Evolutionary conservation across 2,113 vertebrate species (phyloP), one percentile per base, ranked within the genome.

Genomic region (Alosa alosa): DNA sequence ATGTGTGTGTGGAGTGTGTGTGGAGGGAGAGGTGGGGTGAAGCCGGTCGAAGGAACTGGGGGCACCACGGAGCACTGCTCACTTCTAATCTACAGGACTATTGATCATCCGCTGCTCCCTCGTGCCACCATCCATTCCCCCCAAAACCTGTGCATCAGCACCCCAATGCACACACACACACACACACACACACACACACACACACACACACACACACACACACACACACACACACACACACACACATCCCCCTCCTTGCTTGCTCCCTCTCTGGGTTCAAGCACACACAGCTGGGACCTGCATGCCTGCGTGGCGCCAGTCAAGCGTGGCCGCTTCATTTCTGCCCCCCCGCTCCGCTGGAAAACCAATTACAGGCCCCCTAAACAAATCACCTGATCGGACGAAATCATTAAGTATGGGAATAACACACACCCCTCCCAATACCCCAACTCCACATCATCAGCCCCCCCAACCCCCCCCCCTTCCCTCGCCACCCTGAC

Each of bases 361-460:
- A 90, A 94, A 93, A 90, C 90, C 93, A 94, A 94, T 95, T 94
- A 94, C 93, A 90, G 90, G 84, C 89, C 89, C 91, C 7, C 90
- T 90, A 90, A 91, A 91, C 87, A 87, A 93, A 92, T 91, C 92
- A 84, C 89, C 83, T 92, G 91, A 93, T 92, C 92, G 91, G 88
- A 81, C 41, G 13, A 85, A 83, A 89, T 86, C 85, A 83, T 41
- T 90, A 91, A 92, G 89, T 91, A 85, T 75, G 85, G 81, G 86
- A 25, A 72, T 31, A 72, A 72, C 25, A 64, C 8, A 25, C 20
- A 18, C 60, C 60, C 60, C 60, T 64, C 60, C 60, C 60, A 7
- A 22, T n/a, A 25, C 20, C 60, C 60, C 60, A 64, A 4, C 60
- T n/a, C 60, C 20, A 22, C 60, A 22, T 1, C 60, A 64, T 22